These are phyloP conservation scores for Lepidurus apus DNA, from an alignment of 1,140 invertebrate genomes.

Conservation along the genomic window DNA sequence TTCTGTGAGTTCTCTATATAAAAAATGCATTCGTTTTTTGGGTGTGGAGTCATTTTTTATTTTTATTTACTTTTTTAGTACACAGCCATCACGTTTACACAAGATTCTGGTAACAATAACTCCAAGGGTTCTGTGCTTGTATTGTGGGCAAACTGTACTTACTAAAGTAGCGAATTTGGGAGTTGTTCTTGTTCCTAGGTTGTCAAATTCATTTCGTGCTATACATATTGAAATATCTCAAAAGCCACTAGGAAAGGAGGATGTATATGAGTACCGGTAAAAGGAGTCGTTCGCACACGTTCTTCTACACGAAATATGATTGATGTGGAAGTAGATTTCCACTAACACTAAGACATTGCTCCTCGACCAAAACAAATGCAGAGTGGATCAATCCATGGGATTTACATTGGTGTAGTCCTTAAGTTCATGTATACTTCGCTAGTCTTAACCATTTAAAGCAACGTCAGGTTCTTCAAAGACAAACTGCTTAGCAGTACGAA, in stretches of 20 bases:
- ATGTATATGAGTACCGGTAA: background rate
- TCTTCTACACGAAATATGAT: background rate
- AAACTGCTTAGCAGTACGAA: background rate
- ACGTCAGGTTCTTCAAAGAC: too few relatives aligned
- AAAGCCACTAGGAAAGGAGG: background rate
- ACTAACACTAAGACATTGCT: background rate
- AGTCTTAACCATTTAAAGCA: too few relatives aligned
- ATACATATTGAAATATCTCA: background rate
- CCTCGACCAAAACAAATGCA: background rate
- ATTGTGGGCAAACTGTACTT: too few relatives aligned
- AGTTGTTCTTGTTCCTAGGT: background rate
- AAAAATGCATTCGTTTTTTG: too few relatives aligned
- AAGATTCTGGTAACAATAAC: too few relatives aligned
- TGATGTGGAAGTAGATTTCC: slow-evolving; percentile 3
- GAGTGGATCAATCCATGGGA: background rate
- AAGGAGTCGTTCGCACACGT: background rate
- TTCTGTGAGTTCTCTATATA: too few relatives aligned
- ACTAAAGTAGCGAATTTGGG: too few relatives aligned
- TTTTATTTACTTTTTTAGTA: too few relatives aligned
- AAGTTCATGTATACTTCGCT: too few relatives aligned
- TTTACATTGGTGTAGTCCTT: background rate
- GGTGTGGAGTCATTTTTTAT: too few relatives aligned
- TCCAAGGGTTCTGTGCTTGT: too few relatives aligned
- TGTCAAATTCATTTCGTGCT: background rate
- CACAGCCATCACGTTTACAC: too few relatives aligned